Evolutionary conservation across 2,797 vertebrate genomes (phyloP).

Genomic region (Neostethus bicornis): DNA sequence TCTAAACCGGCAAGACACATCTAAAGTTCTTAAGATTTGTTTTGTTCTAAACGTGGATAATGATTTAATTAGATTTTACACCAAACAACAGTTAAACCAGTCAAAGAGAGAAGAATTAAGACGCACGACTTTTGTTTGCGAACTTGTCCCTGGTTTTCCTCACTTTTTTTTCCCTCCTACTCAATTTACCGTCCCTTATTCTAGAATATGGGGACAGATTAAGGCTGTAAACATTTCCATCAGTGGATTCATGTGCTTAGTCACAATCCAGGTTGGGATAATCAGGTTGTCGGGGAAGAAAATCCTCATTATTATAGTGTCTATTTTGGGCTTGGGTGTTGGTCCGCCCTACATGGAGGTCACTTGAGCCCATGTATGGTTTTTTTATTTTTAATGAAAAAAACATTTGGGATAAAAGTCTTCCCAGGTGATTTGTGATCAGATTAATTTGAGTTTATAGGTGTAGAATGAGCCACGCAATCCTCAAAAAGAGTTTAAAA

Average conservation of each 20-base stretch:
- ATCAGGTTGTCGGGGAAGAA: not conserved
- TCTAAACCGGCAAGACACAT: too few relatives aligned
- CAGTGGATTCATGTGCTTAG: not conserved
- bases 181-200: too few relatives aligned
- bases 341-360: too few relatives aligned
- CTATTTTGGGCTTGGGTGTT: not conserved
- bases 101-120: not conserved
- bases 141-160: not conserved
- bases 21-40: too few relatives aligned
- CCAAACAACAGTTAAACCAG: slow-evolving; percentile 16
- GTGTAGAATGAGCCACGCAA: too few relatives aligned
- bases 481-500: too few relatives aligned
- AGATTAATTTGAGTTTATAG: too few relatives aligned
- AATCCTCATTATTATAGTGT: too few relatives aligned
- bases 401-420: too few relatives aligned
- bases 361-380: too few relatives aligned
- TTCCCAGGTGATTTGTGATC: too few relatives aligned
- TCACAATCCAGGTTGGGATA: not conserved
- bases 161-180: not conserved
- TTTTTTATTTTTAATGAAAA: too few relatives aligned
- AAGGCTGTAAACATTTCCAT: not conserved
- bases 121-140: slow-evolving; percentile 1
- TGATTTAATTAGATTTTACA: slow-evolving; percentile 17
- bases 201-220: not conserved
- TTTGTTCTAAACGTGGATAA: slow-evolving; percentile 15